A percentile compares a stretch with the other conserved stretches of the same genome.
phyloP scores from a whole-genome alignment of 2,113 vertebrate species.

The Cyanistes caeruleus region DNA sequence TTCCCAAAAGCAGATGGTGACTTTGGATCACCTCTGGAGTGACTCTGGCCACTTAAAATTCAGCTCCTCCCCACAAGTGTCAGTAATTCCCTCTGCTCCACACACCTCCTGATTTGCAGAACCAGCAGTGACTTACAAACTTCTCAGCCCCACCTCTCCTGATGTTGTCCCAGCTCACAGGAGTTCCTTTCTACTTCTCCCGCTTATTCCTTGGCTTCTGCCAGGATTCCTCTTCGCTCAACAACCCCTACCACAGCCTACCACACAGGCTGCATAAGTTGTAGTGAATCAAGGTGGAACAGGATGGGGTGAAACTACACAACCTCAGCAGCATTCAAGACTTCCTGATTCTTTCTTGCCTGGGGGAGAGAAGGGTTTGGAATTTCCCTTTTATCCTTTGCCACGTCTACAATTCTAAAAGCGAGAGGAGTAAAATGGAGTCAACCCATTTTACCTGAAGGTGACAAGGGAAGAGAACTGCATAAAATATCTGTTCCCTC shows the following conservation, averaged over 20 bases:
- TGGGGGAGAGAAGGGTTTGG: neutral
- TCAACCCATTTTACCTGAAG: neutral
- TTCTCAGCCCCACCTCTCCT: neutral
- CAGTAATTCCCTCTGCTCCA: neutral
- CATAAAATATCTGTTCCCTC: neutral
- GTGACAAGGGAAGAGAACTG: neutral
- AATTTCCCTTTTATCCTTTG: neutral
- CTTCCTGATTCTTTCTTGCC: neutral
- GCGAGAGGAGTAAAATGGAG: neutral
- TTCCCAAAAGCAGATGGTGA: neutral
- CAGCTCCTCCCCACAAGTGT: neutral
- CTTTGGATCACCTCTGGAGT: neutral
- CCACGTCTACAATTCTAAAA: neutral
- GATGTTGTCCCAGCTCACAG: neutral
- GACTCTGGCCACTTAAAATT: neutral
- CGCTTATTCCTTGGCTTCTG: neutral
- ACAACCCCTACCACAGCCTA: neutral
- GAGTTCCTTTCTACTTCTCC: neutral
- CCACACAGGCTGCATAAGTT: accelerated
- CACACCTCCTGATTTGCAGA: neutral
- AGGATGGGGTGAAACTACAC: neutral
- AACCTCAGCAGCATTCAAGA: neutral
- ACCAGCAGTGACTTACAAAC: neutral
- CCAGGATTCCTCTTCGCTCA: neutral
- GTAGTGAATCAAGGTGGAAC: neutral